Base-by-base conservation (phyloP, 2,797 vertebrate species). In the Enteromius mattozi region DNA sequence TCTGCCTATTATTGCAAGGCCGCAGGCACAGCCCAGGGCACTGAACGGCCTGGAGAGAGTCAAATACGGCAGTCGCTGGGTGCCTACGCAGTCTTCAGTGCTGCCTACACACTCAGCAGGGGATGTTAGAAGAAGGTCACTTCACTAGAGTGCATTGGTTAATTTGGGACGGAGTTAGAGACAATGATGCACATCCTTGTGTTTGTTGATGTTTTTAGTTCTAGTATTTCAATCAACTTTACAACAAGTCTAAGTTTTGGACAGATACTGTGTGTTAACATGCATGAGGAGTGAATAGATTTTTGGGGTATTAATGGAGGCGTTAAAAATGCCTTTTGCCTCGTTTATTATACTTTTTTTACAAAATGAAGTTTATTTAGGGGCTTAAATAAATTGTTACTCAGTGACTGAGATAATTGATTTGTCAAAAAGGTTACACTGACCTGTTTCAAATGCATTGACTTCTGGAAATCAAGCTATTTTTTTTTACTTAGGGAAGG, bases 1-100 rank as follows among this genome's bases (percentile, higher is more conserved):
- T 92, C 83, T 81, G 42, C n/a, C 83, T 92, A 92, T 94, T 94
- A 91, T 94, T 86, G 89, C 49, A 83, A 86, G 79, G 77, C 79
- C 61, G 70, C 75, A 54, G 71, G 80, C 74, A 47, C 19, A 40
- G 85, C 76, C 81, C 68, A 69, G 69, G 47, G 56, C 75, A 78
- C 42, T 12, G 21, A 56, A 71, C 56, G 59, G 77, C 81, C 81
- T 4, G 61, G 45, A 24, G 8, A 75, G 35, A 9, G 37, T 33
- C 1, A 21, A 59, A 42, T 82, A 37, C 37, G 42, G 75, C 14
- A 59, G 75, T 3, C 21, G 19, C 74, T 16, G 47, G 33, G 19
- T 21, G 47, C 51, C 45, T 13, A 70, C n/a, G 9, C 12, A 71
- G n/a, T 76, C 19, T 76, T 56, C 33, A 76, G 2, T 76, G 49